Evolutionary conservation across 2,113 vertebrate species (phyloP), one percentile per base, ranked within the genome.

Genomic region (Orthochromis malagaraziensis): DNA sequence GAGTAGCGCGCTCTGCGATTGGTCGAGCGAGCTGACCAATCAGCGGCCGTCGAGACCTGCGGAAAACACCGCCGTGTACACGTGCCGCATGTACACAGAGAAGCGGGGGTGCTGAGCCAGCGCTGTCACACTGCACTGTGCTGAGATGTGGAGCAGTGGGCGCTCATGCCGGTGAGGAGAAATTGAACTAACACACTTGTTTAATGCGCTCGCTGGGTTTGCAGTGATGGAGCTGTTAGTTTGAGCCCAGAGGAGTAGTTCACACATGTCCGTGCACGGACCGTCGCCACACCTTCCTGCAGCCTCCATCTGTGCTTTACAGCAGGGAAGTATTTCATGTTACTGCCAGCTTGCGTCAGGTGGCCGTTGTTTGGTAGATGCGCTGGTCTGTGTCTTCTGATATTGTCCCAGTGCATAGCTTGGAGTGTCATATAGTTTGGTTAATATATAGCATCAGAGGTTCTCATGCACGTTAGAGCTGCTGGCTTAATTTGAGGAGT

Each of bases 41-140:
- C 90, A 84, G 94, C 19, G 4, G 26, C 49, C 31, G n/a, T 10
- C 21, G 10, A 85, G 79, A 86, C 89, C 86, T 38, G 83, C 68
- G 49, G 92, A 89, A 91, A 93, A 11, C 91, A 92, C 89, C 3
- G 88, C 91, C 29, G 77, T 7, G 90, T 21, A 95, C 96, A 96
- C 96, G 96, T 96, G 96, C 94, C 2, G 49, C 6, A 3, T 90
- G 89, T 88, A 87, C 85, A 84, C 86, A 85, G 51, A 68, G 4
- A 63, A 1, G 2, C n/a, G 4, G 35, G 31, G 13, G 47, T 26
- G 51, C 57, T 5, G 79, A 17, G 31, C 4, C 9, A 7, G 35
- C 47, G 5, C 35, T 19, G 14, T 77, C 26, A 77, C 21, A 57
- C 33, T 40, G 14, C 9, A 19, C 38, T 58, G 17, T 45, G 55